Conservation (phyloP, 2,888 invertebrate species). For the Helicoverpa assulta region DNA sequence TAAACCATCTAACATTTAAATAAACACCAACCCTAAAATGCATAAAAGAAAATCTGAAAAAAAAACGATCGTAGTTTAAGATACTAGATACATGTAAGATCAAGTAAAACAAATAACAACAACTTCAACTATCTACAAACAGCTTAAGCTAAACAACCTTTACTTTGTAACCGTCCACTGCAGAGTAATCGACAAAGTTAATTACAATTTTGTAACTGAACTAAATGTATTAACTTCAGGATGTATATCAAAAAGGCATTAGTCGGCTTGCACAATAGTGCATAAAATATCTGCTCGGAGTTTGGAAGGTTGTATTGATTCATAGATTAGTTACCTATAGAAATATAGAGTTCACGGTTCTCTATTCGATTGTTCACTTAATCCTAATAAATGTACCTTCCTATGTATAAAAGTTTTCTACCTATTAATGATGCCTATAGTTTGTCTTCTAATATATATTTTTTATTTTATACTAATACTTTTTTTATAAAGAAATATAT, state of each 20-base stretch:
- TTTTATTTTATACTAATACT: too few relatives aligned
- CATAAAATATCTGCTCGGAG: conserved; percentile 46
- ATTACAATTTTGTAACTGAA: conserved; percentile 52
- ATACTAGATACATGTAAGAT: too few relatives aligned
- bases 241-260: conserved; percentile 60
- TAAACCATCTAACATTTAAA: too few relatives aligned
- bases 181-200: conserved; percentile 43
- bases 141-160: conserved; percentile 8
- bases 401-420: too few relatives aligned
- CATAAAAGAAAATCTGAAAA: too few relatives aligned
- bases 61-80: too few relatives aligned
- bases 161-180: neutral
- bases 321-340: conserved; percentile 25
- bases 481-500: too few relatives aligned
- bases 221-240: conserved; percentile 52
- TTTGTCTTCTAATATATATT: too few relatives aligned
- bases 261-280: conserved; percentile 54
- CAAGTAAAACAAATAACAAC: conserved; percentile 32
- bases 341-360: neutral
- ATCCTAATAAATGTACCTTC: too few relatives aligned
- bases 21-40: too few relatives aligned
- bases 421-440: too few relatives aligned
- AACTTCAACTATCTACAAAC: conserved; percentile 11
- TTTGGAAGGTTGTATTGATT: conserved; percentile 41
- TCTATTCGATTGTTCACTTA: too few relatives aligned